Percentiles rank a stretch among this genome's conserved stretches.
Evolutionary conservation across 2,888 invertebrate species (phyloP).

Genomic region (Tetramorium bicarinatum): DNA sequence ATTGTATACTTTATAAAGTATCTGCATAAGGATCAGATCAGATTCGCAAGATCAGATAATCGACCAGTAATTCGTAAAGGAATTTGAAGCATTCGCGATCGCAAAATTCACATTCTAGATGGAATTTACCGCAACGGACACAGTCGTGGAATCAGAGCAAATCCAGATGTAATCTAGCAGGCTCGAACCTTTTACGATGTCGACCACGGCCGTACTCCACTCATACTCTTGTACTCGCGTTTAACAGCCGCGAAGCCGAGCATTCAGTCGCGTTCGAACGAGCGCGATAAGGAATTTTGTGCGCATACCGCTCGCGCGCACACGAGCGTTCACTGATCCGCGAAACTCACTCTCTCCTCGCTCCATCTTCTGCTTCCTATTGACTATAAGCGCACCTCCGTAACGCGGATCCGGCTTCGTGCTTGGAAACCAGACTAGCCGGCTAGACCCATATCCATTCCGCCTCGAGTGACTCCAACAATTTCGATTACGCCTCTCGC

Average conservation of each 20-base stretch:
- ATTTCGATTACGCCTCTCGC: conserved; percentile 69
- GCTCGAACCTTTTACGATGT: conserved; percentile 42
- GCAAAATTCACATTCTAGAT: neutral
- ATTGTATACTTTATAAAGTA: neutral
- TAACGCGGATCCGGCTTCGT: conserved; percentile 75
- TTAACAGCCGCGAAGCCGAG: conserved; percentile 42
- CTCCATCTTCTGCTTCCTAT: conserved; percentile 77
- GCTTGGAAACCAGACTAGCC: conserved; percentile 67
- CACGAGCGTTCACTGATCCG: conserved; percentile 77
- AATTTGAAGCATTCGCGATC: neutral
- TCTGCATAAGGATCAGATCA: neutral
- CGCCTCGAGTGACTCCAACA: conserved; percentile 53
- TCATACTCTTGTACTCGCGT: conserved; percentile 53
- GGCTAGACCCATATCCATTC: conserved; percentile 56
- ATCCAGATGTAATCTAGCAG: conserved; percentile 35
- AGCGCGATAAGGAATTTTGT: conserved; percentile 76
- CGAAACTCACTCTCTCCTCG: conserved; percentile 78
- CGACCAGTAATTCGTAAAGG: neutral
- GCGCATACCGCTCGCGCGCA: conserved; percentile 67
- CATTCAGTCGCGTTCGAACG: conserved; percentile 57
- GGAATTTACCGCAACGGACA: neutral
- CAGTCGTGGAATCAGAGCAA: neutral
- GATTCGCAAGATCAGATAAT: neutral
- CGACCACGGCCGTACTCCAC: conserved; percentile 23
- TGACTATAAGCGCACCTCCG: conserved; percentile 64